Base-by-base conservation (phyloP, 2,888 invertebrate species). In the Carterocephalus palaemon region DNA sequence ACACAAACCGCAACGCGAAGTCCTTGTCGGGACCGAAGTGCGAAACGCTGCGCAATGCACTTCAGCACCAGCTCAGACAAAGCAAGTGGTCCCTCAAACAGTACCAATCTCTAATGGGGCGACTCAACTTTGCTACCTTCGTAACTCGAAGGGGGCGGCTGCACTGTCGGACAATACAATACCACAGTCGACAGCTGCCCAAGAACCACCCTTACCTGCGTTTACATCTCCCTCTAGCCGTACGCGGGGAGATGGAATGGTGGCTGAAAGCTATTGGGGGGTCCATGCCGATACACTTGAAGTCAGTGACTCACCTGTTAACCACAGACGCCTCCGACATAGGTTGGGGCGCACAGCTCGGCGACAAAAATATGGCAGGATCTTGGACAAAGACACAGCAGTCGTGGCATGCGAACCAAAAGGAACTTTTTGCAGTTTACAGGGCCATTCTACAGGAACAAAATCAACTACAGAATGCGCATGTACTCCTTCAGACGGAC, bases 111-210 rank as follows among this genome's bases (percentile, higher is more conserved):
- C 50, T 53, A 17, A 19, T 57, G 46, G 53, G 57, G 46, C 49
- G 50, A 48, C 50, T 57, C 48, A 56, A 57, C 53, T 59, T 57
- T 33, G 53, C 55, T 12, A 36, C 49, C 0, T 46, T 50, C 26
- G 41, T 48, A 10, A 41, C 29, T n/a, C 49, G 23, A 3, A 29
- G 51, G 13, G 47, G 54, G 4, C 33, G 52, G 5, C 36, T 53
- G 8, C 46, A 47, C n/a, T 51, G 51, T 48, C 51, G 49, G 8
- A 49, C 46, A 12, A 23, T 47, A 22, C 48, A 53, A 33, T 45
- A 39, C 23, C 39, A 22, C 48, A 49, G 49, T 12, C 46, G 52
- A 31, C 47, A 40, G 17, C 16, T 50, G 10, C 34, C 32, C 2
- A 46, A 46, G 6, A 1, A 7, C 2, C 36, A 40, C 2, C 49